Percentiles rank a stretch among this genome's conserved stretches.
Conservation (phyloP, 2,113 vertebrate species). For the Mirza zaza region DNA sequence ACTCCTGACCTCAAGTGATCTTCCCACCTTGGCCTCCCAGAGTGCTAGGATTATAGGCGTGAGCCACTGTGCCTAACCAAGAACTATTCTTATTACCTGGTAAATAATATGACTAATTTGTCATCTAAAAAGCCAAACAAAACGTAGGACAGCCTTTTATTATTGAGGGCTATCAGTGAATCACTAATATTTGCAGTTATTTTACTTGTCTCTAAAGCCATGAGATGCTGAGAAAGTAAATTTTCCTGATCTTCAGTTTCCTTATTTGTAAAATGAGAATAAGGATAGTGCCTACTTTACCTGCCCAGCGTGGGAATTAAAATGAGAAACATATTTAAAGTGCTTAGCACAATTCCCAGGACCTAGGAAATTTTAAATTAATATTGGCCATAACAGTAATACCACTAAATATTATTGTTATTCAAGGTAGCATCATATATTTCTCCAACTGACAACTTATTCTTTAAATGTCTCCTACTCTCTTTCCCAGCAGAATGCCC, state of each 20-base stretch:
- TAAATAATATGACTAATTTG: constrained; percentile 11
- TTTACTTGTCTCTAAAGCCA: background rate
- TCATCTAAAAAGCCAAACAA: background rate
- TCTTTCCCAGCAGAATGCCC: background rate
- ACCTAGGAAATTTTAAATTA: background rate
- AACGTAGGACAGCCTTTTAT: background rate
- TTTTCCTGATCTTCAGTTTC: background rate
- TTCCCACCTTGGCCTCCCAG: too few species aligned
- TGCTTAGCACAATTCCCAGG: background rate
- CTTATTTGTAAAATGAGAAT: background rate
- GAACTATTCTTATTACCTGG: background rate
- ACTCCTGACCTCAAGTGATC: too few species aligned
- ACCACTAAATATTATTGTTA: background rate
- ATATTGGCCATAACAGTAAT: background rate
- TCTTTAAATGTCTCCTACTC: background rate
- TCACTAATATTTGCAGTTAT: background rate
- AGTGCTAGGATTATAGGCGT: too few species aligned
- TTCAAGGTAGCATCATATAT: background rate
- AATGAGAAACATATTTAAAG: constrained; percentile 31
- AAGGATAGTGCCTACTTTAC: background rate
- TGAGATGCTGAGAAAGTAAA: background rate
- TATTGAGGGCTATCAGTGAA: background rate
- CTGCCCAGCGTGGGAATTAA: constrained; percentile 3
- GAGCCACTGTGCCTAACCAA: background rate
- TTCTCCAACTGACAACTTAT: background rate